Evolutionary conservation across 2,113 vertebrate genomes (phyloP), one percentile per base, ranked within the genome.

Genomic region (Potamarius usumacintae): DNA sequence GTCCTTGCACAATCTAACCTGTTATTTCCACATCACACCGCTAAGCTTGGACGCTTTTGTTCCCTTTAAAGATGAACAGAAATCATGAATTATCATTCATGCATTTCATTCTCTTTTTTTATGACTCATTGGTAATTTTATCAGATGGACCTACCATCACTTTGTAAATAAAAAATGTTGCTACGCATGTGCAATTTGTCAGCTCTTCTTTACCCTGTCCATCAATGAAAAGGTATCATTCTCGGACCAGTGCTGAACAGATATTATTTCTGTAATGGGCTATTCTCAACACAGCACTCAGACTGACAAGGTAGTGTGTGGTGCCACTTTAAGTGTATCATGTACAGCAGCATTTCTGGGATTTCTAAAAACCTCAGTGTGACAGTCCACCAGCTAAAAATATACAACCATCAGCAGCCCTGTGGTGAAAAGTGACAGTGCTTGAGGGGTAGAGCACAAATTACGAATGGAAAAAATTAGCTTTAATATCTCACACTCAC

Each of bases 1-100:
- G 88, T 91, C 88, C 86, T 90, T 89, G 80, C 42, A 53, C 9
- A 22, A n/a, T 53, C 72, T 52, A 60, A 69, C 5, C 17, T 58
- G 60, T 20, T 88, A 72, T 86, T 88, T 79, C 62, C 57, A 86
- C 20, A 14, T 48, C 82, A 77, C 65, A 34, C 65, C 76, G 57
- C 67, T 71, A 79, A 55, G 18, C 57, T 85, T 88, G 12, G n/a
- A 80, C 15, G 5, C 30, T 74, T 62, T 60, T 77, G 57, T 14
- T 10, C 48, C 11, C n/a, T 85, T 85, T 42, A 82, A 79, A 69
- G 6, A 80, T 53, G 62, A 86, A 69, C 60, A 67, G 18, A 80
- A 86, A 80, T 86, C 62, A 80, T 15, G 60, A 80, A 80, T 57
- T 57, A 5, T 60, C 85, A 17, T 80, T 80, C 50, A 65, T 65